Conservation (phyloP, 2,888 invertebrate species). For the Apantesis nais region DNA sequence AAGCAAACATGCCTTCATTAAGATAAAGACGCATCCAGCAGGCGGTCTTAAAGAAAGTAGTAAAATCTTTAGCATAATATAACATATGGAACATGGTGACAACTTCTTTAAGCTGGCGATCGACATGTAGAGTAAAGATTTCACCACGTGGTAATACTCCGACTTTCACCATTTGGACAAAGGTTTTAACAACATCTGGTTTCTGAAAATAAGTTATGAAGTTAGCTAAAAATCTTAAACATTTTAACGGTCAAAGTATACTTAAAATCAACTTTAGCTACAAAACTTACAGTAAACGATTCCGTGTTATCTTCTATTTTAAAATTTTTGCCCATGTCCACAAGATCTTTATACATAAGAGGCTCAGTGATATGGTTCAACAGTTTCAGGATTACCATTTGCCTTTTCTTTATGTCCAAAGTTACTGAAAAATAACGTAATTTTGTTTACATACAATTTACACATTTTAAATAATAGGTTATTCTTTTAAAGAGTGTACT, state of each 20-base stretch:
- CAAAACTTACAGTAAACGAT: conserved; percentile 63
- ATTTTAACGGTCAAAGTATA: neutral
- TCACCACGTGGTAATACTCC: conserved; percentile 85
- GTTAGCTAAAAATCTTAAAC: neutral
- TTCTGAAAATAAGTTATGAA: conserved; percentile 64
- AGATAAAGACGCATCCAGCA: conserved; percentile 82
- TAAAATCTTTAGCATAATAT: conserved; percentile 83
- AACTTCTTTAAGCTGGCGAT: conserved; percentile 81
- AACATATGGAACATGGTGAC: conserved; percentile 83
- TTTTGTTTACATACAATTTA: too few relatives aligned
- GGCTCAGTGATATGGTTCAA: conserved; percentile 82
- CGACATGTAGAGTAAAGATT: conserved; percentile 80
- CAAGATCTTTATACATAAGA: conserved; percentile 78
- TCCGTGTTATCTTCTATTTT: conserved; percentile 75
- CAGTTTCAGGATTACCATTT: conserved; percentile 79
- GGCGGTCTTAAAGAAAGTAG: conserved; percentile 79
- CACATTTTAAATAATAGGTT: neutral
- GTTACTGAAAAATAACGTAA: conserved; percentile 62
- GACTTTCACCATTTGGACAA: conserved; percentile 80
- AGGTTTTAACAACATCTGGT: conserved; percentile 84
- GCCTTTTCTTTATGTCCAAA: conserved; percentile 72
- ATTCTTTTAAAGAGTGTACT: too few relatives aligned
- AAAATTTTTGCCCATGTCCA: conserved; percentile 71
- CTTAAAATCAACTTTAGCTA: neutral
- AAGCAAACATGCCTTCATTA: conserved; percentile 86